Evolutionary conservation across 2,888 invertebrate genomes (phyloP).

Genomic region (Rhagium mordax): DNA sequence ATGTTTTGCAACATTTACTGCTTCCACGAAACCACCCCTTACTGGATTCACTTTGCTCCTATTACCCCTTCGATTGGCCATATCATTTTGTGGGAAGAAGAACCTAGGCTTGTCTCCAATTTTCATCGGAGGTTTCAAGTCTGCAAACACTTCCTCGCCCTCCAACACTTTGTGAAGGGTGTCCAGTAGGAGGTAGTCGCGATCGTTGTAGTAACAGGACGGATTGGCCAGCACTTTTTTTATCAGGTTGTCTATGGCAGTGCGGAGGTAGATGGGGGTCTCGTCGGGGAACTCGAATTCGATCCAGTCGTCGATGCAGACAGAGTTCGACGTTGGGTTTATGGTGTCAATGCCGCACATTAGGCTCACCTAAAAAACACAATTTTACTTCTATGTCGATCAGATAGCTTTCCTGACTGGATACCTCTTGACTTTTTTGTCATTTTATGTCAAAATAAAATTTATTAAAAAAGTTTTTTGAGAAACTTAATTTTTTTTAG

Average conservation of each 20-base stretch:
- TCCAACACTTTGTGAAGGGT: constrained; percentile 79
- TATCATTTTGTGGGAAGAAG: constrained; percentile 48
- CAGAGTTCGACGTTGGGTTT: constrained; percentile 50
- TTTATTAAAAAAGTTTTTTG: too few species aligned
- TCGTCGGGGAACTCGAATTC: constrained; percentile 57
- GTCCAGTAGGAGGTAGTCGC: constrained; percentile 65
- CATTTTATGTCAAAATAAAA: too few species aligned
- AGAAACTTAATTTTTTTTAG: too few species aligned
- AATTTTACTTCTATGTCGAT: too few species aligned
- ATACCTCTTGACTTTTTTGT: too few species aligned
- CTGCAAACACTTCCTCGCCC: constrained; percentile 80
- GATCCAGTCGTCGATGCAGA: constrained; percentile 63
- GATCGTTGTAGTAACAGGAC: constrained; percentile 76
- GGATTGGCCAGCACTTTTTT: constrained; percentile 74
- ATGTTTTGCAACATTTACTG: neutral
- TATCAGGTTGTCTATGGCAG: constrained; percentile 54
- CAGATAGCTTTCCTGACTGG: too few species aligned
- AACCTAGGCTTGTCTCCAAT: constrained; percentile 85
- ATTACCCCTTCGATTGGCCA: neutral
- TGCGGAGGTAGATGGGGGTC: constrained; percentile 54
- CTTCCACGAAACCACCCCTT: constrained; percentile 1
- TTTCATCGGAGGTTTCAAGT: constrained; percentile 80
- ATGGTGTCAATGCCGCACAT: constrained; percentile 59
- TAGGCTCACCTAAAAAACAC: constrained; percentile 53
- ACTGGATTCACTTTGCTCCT: neutral